phyloP scores from a whole-genome alignment of 2,888 invertebrate species.

The Meganola albula region DNA sequence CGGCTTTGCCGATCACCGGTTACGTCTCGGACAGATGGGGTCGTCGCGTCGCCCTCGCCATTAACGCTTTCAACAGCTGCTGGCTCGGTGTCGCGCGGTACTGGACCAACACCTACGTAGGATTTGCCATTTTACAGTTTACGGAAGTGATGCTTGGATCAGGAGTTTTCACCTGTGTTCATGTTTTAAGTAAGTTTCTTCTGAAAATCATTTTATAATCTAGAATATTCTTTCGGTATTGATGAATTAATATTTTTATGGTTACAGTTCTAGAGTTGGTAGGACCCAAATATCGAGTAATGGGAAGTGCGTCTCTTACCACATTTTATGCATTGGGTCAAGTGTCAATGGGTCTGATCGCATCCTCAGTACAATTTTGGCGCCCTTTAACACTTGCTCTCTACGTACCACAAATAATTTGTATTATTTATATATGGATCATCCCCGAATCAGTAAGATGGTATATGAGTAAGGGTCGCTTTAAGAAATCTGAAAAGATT shows the following conservation, averaged over 20 bases:
- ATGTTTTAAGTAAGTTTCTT: no score
- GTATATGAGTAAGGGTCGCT: no score
- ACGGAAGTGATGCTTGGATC: no score
- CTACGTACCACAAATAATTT: slow-evolving; percentile 81
- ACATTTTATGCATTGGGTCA: slow-evolving; percentile 85
- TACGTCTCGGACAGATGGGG: slow-evolving; percentile 81
- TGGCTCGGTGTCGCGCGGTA: no score
- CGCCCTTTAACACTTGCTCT: slow-evolving; percentile 79
- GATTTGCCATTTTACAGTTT: no score
- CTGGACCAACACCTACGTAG: no score
- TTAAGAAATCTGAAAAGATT: no score
- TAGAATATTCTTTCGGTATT: no score
- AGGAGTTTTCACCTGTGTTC: no score
- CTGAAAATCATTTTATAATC: no score
- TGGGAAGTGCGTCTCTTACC: slow-evolving; percentile 82
- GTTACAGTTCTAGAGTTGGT: slow-evolving; percentile 87
- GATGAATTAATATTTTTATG: slow-evolving; percentile 18
- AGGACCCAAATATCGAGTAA: slow-evolving; percentile 82
- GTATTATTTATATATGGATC: slow-evolving; percentile 81
- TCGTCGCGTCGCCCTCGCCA: slow-evolving; percentile 63
- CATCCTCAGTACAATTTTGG: slow-evolving; percentile 83
- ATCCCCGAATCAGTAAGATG: slow-evolving; percentile 83
- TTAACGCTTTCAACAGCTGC: slow-evolving; percentile 55
- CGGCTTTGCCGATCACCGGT: slow-evolving; percentile 82
- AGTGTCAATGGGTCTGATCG: slow-evolving; percentile 79